phyloP scores from a whole-genome alignment of 2,113 vertebrate genomes.

The Tamias sibiricus region DNA sequence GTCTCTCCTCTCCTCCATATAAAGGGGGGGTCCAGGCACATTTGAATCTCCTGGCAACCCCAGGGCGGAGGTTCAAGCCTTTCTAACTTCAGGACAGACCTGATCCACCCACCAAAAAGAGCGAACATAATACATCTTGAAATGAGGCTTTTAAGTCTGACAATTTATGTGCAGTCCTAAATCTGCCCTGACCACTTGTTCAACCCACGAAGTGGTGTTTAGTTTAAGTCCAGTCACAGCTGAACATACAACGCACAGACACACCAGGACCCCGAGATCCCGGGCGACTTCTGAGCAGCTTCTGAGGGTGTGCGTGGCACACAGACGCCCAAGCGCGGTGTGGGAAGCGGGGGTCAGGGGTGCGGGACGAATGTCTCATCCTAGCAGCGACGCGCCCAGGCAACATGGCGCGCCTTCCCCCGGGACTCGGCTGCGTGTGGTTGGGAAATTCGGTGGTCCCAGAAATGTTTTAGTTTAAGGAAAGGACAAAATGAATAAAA shows the following conservation, averaged over 20 bases:
- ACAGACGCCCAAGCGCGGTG: accelerated
- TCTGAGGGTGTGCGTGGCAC: accelerated
- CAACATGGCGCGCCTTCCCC: not conserved
- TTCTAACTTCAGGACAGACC: not conserved
- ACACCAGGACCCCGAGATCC: not conserved
- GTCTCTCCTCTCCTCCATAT: not conserved
- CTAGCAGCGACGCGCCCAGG: not conserved
- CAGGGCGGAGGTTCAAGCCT: not conserved
- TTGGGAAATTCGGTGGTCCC: not conserved
- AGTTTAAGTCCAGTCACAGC: not conserved
- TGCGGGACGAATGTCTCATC: not conserved
- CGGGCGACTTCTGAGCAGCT: not conserved
- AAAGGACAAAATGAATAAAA: constrained; percentile 53
- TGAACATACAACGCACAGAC: not conserved
- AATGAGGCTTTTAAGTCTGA: constrained; percentile 33
- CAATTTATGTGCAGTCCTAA: not conserved
- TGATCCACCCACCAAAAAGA: not conserved
- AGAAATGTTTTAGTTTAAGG: constrained; percentile 64
- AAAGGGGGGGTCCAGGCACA: not conserved
- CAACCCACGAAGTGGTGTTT: accelerated
- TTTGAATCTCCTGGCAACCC: accelerated
- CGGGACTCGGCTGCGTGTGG: not conserved
- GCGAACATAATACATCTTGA: constrained; percentile 14
- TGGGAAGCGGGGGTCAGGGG: not conserved
- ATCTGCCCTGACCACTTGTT: constrained; percentile 44